These are phyloP conservation scores for Microcebus griseorufus DNA, from an alignment of 2,113 vertebrate species.

Conservation along the genomic window DNA sequence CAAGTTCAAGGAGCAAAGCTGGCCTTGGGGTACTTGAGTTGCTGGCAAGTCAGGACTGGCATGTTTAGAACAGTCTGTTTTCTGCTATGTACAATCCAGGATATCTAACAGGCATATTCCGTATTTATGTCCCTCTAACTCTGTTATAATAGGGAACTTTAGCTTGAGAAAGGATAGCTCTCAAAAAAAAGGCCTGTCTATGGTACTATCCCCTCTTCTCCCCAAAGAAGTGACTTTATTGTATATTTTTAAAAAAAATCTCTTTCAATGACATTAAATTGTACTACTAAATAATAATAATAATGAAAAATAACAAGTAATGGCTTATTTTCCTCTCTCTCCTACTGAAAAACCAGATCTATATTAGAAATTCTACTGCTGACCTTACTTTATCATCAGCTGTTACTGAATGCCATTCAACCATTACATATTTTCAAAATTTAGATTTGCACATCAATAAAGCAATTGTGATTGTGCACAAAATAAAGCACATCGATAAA, in stretches of 20 bases:
- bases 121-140: not conserved
- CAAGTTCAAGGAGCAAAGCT: not conserved
- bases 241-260: not conserved
- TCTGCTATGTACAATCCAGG: not conserved
- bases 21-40: not conserved
- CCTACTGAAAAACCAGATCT: not conserved
- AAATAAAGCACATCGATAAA: not conserved
- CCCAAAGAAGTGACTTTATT: constrained; percentile 30
- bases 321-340: not conserved
- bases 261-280: constrained; percentile 30
- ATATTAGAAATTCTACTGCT: not conserved
- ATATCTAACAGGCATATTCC: not conserved
- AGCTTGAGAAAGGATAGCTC: not conserved
- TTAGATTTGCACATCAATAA: not conserved
- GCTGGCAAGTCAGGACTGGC: not conserved
- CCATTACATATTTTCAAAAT: not conserved
- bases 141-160: not conserved
- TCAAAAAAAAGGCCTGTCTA: not conserved
- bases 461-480: not conserved
- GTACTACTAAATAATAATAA: not conserved
- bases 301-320: not conserved
- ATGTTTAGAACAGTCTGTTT: not conserved
- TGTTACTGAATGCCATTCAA: not conserved
- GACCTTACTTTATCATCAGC: not conserved
- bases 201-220: not conserved